Percentiles rank a stretch among this genome's conserved stretches.
These are phyloP conservation scores for Thereva nobilitata DNA, from an alignment of 2,888 invertebrate genomes.

Conservation along the genomic window DNA sequence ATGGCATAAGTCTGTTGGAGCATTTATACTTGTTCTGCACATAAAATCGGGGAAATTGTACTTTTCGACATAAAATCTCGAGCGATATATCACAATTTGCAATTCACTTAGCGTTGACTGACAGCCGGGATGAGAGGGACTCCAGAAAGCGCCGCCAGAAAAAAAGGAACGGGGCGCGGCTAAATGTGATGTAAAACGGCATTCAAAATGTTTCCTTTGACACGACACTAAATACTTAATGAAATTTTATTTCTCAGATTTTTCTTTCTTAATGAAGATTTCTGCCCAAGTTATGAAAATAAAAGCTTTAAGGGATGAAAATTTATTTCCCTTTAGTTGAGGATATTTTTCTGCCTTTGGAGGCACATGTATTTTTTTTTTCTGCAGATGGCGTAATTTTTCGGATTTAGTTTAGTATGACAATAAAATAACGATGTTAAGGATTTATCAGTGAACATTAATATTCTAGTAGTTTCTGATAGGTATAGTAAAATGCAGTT, in stretches of 20 bases:
- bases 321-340: constrained; percentile 18
- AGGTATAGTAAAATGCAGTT: too few species aligned
- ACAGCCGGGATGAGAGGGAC: constrained; percentile 22
- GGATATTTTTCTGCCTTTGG: not conserved
- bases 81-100: constrained; percentile 34
- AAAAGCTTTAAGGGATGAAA: not conserved
- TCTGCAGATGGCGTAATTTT: too few species aligned
- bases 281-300: too few species aligned
- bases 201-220: constrained; percentile 14
- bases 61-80: constrained; percentile 32
- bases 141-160: not conserved
- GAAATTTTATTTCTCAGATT: constrained; percentile 26
- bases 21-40: not conserved
- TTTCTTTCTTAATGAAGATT: constrained; percentile 19
- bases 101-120: constrained; percentile 35
- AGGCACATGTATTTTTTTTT: too few species aligned
- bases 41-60: constrained; percentile 32
- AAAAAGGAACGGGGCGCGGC: not conserved
- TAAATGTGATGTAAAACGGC: not conserved
- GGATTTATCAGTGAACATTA: too few species aligned
- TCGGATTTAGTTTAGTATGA: too few species aligned
- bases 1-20: too few species aligned
- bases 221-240: constrained; percentile 13
- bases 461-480: too few species aligned
- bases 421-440: too few species aligned